Evolutionary conservation across 1,140 invertebrate genomes (phyloP).

Genomic region (Myzus persicae): DNA sequence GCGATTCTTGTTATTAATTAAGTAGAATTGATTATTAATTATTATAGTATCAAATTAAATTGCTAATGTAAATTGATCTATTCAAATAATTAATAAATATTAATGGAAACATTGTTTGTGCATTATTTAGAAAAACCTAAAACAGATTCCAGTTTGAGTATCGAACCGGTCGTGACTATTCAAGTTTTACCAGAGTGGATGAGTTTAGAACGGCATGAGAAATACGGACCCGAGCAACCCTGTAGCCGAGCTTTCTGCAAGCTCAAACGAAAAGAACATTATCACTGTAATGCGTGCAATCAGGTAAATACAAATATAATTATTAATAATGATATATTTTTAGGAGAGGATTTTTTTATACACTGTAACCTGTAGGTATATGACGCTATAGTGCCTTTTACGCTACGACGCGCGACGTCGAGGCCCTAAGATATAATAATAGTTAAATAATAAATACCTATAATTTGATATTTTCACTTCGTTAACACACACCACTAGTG

Average conservation of each 20-base stretch:
- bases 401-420: background rate
- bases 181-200: slow-evolving; percentile 65
- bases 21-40: background rate
- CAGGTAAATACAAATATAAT: slow-evolving; percentile 67
- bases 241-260: slow-evolving; percentile 87
- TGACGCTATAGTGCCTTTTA: background rate
- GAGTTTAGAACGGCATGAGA: slow-evolving; percentile 65
- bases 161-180: slow-evolving; percentile 62
- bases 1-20: background rate
- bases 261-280: slow-evolving; percentile 83
- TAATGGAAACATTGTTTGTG: background rate
- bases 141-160: slow-evolving; percentile 49
- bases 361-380: background rate
- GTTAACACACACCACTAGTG: background rate
- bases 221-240: slow-evolving; percentile 71
- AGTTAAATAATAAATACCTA: background rate
- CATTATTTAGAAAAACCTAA: slow-evolving; percentile 49
- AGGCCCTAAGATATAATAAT: background rate
- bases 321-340: background rate
- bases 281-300: slow-evolving; percentile 87
- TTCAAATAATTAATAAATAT: background rate
- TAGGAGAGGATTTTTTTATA: background rate
- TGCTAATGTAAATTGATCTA: background rate
- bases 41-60: background rate
- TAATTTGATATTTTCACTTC: background rate